Evolutionary conservation across 2,888 invertebrate genomes (phyloP), one percentile per base, ranked within the genome.

Genomic region (Mythimna pallens): DNA sequence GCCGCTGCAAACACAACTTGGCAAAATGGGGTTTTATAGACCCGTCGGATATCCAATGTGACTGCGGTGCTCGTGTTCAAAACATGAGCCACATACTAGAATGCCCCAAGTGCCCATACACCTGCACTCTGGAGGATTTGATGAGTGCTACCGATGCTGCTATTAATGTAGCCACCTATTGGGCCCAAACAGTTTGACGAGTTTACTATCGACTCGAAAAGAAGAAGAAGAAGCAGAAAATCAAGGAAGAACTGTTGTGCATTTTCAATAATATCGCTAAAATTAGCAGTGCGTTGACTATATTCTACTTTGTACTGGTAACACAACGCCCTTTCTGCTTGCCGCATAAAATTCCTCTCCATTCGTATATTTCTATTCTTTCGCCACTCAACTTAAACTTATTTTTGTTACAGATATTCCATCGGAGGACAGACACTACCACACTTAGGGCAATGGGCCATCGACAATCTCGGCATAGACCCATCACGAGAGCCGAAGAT

Each of bases 401-500:
- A 36, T 63, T 50, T 65, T 40, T 43, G n/a, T 92, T 91, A n/a
- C 91, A 98, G 99, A 91, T 99, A 99, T 94, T 97, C 98, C 5
- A 97, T 99, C 74, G 98, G 97, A 8, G 97, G 97, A 52, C 95
- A 97, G 67, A 93, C 96, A 0, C 94, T 99, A 81, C 99, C 99
- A 0, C 97, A 97, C 85, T 97, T 99, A 79, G 97, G 97, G 20
- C 96, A 97, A 82, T 99, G 98, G 98, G 98, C 98, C 36, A 93
- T 96, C 67, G 96, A 97, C 7, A 97, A 97, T 20, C 97, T 99
- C 76, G 97, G 98, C 61, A 94, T 99, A 30, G 97, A 97, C 76
- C 84, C 98, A 2, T 89, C 91, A 0, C 85, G 84, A 2, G 89
- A 87, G 0, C 92, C 94, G 2, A 92, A 94, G 17, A 91, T 94